Conservation (phyloP, 2,888 invertebrate genomes). For the Zygogramma bicolorata region DNA sequence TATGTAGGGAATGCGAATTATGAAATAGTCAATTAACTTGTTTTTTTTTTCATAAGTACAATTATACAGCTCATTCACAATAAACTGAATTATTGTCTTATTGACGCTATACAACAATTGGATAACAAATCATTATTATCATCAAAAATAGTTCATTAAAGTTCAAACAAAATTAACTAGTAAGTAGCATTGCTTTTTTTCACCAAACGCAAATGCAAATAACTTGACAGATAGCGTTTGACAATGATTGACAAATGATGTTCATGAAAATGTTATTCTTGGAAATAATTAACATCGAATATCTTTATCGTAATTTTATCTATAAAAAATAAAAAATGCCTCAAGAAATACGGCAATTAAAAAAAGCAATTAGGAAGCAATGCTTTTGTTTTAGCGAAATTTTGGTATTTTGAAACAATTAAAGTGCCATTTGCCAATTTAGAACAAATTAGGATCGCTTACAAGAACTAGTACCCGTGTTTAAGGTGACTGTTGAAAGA, state of each 20-base stretch:
- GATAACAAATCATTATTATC: too few species aligned
- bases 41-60: too few species aligned
- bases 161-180: too few species aligned
- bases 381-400: background rate
- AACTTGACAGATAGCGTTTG: background rate
- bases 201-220: background rate
- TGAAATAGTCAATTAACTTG: too few species aligned
- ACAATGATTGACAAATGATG: background rate
- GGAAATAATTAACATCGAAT: background rate
- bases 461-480: background rate
- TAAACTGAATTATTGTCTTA: too few species aligned
- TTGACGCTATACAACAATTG: too few species aligned
- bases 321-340: background rate
- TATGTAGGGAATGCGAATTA: too few species aligned
- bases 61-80: too few species aligned
- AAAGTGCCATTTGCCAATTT: background rate
- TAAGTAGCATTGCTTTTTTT: too few species aligned
- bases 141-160: too few species aligned
- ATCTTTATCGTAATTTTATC: background rate
- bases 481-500: background rate
- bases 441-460: background rate
- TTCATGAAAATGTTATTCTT: background rate
- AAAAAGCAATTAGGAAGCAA: background rate
- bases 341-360: background rate
- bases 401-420: background rate